Evolutionary conservation across 2,797 vertebrate genomes (phyloP), one percentile per base, ranked within the genome.

Genomic region (Valencia hispanica): DNA sequence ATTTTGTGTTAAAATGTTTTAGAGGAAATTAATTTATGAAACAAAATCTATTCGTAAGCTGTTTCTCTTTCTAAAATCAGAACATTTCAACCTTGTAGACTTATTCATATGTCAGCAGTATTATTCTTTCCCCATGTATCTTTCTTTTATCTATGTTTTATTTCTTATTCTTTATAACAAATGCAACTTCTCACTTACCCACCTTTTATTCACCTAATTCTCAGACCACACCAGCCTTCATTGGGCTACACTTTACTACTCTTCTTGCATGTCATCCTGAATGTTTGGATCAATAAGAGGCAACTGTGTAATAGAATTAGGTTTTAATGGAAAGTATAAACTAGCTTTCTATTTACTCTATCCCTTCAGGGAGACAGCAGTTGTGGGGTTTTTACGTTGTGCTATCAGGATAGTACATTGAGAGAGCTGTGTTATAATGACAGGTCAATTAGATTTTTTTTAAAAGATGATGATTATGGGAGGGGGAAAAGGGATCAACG

Each of bases 281-380:
- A 88, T 75, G 85, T 88, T 88, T 48, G 74, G 90, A 94, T 94
- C 92, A 65, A 94, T 94, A 91, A 84, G 73, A 84, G 76, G 84
- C 55, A 59, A 78, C 88, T 83, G 88, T 50, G 79, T 93, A 93
- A 95, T 92, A 92, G 88, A 96, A 95, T 95, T 93, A 93, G 79
- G 47, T 87, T 80, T 80, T 93, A 94, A 93, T 93, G 90, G 88
- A 93, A 93, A 92, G 89, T 91, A 92, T 91, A 93, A 92, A 93
- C 91, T 90, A 92, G 85, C 87, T 92, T 91, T 92, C 87, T 93
- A 90, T 94, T 95, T 92, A 94, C 92, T 90, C 79, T 88, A 91
- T 89, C 88, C 89, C 93, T 84, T 84, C 80, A 53, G 86, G 91
- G 89, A 89, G 83, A 43, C 74, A n/a, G n/a, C n/a, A n/a, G n/a